A percentile compares a stretch with the other conserved stretches of the same genome.
phyloP scores from a whole-genome alignment of 2,888 invertebrate genomes.

The Cosmia pyralina region DNA sequence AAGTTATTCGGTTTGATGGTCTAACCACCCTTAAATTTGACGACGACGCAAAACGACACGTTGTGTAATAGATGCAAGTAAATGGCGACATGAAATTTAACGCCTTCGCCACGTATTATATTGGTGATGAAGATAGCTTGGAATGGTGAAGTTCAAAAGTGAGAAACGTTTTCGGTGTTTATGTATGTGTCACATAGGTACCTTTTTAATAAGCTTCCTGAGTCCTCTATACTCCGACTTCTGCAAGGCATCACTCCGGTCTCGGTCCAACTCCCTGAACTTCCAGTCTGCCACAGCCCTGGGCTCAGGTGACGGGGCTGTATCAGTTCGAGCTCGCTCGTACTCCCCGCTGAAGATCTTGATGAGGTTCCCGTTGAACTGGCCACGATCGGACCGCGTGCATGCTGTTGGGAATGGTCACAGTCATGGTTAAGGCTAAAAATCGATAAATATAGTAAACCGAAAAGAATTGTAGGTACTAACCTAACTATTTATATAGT shows the following conservation, averaged over 20 bases:
- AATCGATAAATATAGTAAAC: background rate
- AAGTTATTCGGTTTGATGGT: too few relatives aligned
- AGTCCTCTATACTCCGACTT: constrained; percentile 95
- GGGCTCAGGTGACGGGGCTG: constrained; percentile 80
- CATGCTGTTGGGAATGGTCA: constrained; percentile 88
- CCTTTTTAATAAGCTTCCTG: constrained; percentile 95
- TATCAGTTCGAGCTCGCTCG: constrained; percentile 82
- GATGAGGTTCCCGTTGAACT: constrained; percentile 96
- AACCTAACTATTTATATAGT: background rate
- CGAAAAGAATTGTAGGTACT: too few relatives aligned
- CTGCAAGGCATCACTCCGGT: constrained; percentile 94
- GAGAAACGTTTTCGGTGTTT: background rate
- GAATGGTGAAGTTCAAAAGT: background rate
- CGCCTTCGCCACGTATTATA: background rate
- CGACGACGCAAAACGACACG: too few relatives aligned
- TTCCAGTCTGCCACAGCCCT: constrained; percentile 95
- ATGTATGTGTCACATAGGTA: constrained; percentile 63
- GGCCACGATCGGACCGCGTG: constrained; percentile 93
- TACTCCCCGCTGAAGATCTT: constrained; percentile 96
- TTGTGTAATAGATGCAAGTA: background rate
- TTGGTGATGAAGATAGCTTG: background rate
- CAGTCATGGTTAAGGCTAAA: background rate
- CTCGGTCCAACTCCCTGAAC: constrained; percentile 95
- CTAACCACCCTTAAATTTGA: too few relatives aligned
- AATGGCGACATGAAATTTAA: background rate